phyloP scores from a whole-genome alignment of 2,113 vertebrate species.

The Podilymbus podiceps region DNA sequence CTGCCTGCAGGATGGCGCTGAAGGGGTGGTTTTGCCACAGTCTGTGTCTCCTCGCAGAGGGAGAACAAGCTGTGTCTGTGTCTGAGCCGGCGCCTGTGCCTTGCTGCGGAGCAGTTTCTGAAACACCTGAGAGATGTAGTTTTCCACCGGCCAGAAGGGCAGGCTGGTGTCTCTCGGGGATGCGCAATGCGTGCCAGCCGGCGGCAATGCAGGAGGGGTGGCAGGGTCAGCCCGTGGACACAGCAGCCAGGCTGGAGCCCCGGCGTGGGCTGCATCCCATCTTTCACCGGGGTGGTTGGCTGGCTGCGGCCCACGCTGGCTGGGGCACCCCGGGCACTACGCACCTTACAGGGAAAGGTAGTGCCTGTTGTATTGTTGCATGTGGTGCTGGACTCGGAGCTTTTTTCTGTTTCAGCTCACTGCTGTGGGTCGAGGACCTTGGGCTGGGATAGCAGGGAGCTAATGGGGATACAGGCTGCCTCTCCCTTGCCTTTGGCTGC shows the following conservation, averaged over 20 bases:
- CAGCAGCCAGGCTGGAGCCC: background rate
- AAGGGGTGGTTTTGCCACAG: background rate
- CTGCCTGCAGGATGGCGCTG: background rate
- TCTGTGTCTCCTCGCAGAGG: background rate
- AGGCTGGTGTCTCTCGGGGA: background rate
- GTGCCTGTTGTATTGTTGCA: background rate
- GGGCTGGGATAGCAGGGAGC: background rate
- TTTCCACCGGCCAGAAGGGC: background rate
- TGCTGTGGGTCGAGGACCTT: background rate
- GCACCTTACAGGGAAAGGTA: accelerated
- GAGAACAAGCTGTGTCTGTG: background rate
- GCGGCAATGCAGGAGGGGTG: background rate
- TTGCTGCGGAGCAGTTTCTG: background rate
- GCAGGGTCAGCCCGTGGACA: background rate
- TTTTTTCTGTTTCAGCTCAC: background rate
- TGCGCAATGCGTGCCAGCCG: background rate
- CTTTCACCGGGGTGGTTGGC: background rate
- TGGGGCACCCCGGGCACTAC: background rate
- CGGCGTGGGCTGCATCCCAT: background rate
- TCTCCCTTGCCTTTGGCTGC: background rate
- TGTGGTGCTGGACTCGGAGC: background rate
- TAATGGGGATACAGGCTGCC: background rate
- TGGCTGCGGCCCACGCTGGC: accelerated
- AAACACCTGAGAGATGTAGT: background rate
- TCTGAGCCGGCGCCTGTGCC: background rate